Base-by-base conservation (phyloP, 2,888 invertebrate genomes). In the Rhogogaster chlorosoma region DNA sequence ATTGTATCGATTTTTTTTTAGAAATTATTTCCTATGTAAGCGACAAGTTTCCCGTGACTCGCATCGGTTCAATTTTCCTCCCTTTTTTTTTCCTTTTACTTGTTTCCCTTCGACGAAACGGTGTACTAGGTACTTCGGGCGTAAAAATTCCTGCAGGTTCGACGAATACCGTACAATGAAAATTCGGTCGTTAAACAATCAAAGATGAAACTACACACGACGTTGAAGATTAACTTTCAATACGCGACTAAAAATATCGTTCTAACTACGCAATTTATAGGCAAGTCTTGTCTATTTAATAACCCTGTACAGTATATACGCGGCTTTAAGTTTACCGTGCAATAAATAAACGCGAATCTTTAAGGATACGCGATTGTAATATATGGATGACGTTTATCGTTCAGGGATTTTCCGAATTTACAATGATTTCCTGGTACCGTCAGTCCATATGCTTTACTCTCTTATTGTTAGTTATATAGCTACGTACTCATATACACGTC, bases 361-460 rank as follows among this genome's bases (percentile, higher is more conserved):
- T 57, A 18, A 53, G 57, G 57, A 57, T 80, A 77, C 29, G 15
- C 77, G 77, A 77, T 49, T 71, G 71, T 15, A 42, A 45, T 42
- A 57, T 78, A 78, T 18, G 29, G 29, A 61, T 80, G 57, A 80
- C 80, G 80, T 61, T 49, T n/a, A 26, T 73, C n/a, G 36, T 26
- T 61, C 57, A 80, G 32, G 80, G 57, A 80, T 80, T 80, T 80
- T 80, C 80, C 80, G 80, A 80, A 80, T 80, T 80, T 80, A 49
- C 80, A 61, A 80, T 61, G 9, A 49, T 38, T 80, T 80, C 61
- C 57, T 80, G n/a, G 61, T 80, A 67, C 53, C 53, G 53, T n/a
- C n/a, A 53, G 53, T 32, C 6, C 7, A 12, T 32, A 26, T 32
- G 67, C 29, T 9, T n/a, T 29, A 45, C 5, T 32, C 32, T 18